Base-by-base conservation (phyloP, 2,113 vertebrate species). In the Cettia cetti region DNA sequence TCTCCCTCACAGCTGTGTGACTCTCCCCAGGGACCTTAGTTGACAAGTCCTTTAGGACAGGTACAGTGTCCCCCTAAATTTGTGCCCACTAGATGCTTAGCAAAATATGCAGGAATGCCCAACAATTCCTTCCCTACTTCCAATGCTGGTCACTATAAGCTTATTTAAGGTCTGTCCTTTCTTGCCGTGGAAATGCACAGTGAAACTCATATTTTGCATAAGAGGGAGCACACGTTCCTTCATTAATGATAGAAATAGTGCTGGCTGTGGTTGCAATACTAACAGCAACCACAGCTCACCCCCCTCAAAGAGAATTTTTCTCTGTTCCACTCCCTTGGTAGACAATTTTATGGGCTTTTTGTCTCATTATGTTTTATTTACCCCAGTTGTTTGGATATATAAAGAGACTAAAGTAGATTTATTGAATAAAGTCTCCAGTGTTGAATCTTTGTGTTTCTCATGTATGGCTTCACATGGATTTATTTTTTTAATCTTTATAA, bases 331-430 rank as follows among this genome's bases (percentile, higher is more conserved):
- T 89, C 45, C 37, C 54, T 76, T 85, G 70, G 74, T 80, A 74
- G 65, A 47, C 59, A 65, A 69, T 82, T 92, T 90, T 80, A 81
- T 81, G 47, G 70, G 39, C 66, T 90, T 91, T 95, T 91, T 87
- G 64, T 89, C 78, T 94, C 19, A 2, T 82, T 82, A 49, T 76
- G 45, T 79, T 94, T 91, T 91, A 45, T 90, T 57, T 94, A 75
- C 24, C 30, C 92, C 74, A 66, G 40, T 91, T 94, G 74, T 87
- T 94, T 92, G 74, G 76, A 42, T 77, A 57, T 70, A 37, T 66
- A 80, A 94, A 89, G 35, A 78, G 17, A 82, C 52, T 82, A 60
- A 91, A 92, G 50, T 26, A 88, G 68, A 95, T 88, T 70, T 95
- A 88, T n/a, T 93, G 81, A 90, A 86, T 74, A 37, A 83, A 60